Percentiles rank a stretch among this genome's conserved stretches.
These are phyloP conservation scores for Alviniconcha marisindica DNA, from an alignment of 1,140 invertebrate species.

Conservation along the genomic window DNA sequence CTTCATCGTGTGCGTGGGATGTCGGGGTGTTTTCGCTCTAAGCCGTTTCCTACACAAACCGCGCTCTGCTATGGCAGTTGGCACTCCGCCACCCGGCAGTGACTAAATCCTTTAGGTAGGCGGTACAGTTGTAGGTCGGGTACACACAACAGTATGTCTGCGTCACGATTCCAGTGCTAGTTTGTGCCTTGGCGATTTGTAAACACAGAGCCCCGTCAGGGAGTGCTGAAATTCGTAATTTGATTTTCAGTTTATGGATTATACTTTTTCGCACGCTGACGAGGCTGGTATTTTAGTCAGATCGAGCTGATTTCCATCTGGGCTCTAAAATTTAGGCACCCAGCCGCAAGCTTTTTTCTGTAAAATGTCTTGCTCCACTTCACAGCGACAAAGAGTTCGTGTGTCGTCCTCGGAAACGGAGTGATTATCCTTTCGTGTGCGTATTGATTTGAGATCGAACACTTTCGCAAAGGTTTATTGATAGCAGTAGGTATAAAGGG, in stretches of 20 bases:
- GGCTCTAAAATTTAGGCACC: background rate
- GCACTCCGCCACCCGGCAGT: too few species aligned
- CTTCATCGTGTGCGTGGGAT: background rate
- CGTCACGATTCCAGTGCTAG: too few species aligned
- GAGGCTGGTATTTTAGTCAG: background rate
- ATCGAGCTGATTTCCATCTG: background rate
- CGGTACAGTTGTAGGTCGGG: too few species aligned
- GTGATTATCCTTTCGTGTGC: background rate
- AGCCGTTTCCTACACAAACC: too few species aligned
- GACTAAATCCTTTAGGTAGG: too few species aligned
- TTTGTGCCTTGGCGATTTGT: background rate
- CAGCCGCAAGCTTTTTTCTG: too few species aligned
- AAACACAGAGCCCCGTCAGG: background rate
- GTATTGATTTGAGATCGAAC: constrained; percentile 10
- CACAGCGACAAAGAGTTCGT: background rate
- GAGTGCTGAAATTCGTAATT: background rate
- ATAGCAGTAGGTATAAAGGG: background rate
- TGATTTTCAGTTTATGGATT: background rate
- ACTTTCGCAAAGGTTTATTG: background rate
- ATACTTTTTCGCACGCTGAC: background rate
- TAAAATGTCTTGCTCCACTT: background rate
- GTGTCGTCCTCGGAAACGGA: background rate
- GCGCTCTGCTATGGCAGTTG: too few species aligned
- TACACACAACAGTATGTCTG: too few species aligned
- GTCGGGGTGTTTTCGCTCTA: background rate